Percentiles rank a stretch among this genome's conserved stretches.
phyloP scores from a whole-genome alignment of 2,113 vertebrate species.

The Amphiprion percula region DNA sequence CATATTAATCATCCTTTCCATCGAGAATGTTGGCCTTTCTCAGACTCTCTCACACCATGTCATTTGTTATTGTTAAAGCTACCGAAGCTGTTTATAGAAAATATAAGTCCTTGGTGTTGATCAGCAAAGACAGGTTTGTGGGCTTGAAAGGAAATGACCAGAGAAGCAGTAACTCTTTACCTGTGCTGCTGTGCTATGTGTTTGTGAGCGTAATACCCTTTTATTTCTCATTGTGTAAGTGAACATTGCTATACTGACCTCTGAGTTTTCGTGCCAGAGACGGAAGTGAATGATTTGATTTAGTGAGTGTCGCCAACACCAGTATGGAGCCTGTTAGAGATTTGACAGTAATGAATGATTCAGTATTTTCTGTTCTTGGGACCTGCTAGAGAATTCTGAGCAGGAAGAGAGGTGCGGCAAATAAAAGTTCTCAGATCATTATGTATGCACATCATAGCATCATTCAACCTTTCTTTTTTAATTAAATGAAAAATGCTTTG shows the following conservation, averaged over 20 bases:
- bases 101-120: slow-evolving; percentile 37
- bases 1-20: slow-evolving; percentile 31
- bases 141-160: slow-evolving; percentile 35
- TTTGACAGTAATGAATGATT: slow-evolving; percentile 55
- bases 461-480: slow-evolving; percentile 9
- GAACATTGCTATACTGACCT: slow-evolving; percentile 29
- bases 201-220: slow-evolving; percentile 61
- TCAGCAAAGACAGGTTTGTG: slow-evolving; percentile 27
- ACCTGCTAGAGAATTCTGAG: slow-evolving; percentile 54
- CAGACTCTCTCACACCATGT: slow-evolving; percentile 19
- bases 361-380: slow-evolving; percentile 48
- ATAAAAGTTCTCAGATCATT: slow-evolving; percentile 77
- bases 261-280: slow-evolving; percentile 46
- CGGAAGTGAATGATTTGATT: slow-evolving; percentile 31
- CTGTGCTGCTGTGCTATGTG: slow-evolving; percentile 62
- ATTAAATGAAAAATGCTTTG: slow-evolving; percentile 3
- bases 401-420: slow-evolving; percentile 61
- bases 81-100: slow-evolving; percentile 45
- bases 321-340: slow-evolving; percentile 28
- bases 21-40: slow-evolving; percentile 47
- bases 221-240: slow-evolving; percentile 66
- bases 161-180: slow-evolving; percentile 49
- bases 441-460: slow-evolving; percentile 26
- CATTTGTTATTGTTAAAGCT: slow-evolving; percentile 38
- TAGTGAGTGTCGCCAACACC: not conserved